Evolutionary conservation across 2,113 vertebrate species (phyloP), one percentile per base, ranked within the genome.

Genomic region (Lasiurus borealis): DNA sequence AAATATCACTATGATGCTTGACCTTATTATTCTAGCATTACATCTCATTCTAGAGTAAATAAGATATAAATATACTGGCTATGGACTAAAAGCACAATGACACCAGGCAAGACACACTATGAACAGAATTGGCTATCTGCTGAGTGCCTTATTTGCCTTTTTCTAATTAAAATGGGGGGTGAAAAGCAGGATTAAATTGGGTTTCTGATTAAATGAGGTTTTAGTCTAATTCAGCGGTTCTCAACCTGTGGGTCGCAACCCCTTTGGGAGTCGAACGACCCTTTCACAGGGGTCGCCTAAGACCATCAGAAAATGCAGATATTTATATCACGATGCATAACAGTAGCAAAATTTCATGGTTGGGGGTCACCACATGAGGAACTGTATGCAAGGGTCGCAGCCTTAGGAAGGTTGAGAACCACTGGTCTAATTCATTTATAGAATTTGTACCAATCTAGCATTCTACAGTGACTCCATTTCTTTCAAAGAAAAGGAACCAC

Each of bases 381-480:
- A 40, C 40, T 40, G 40, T 40, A 40, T 40, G 40, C 3, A 40
- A 40, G 40, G 40, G 5, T 40, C 40, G 40, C 5, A 5, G 40
- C 40, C 40, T 40, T 3, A 40, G 40, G 40, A 40, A 40, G 40
- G 40, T 40, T 40, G 40, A 3, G 40, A 40, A 40, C 40, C 40
- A 40, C 40, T 54, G 34, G 34, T 73, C 54, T 44, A 75, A 75
- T 76, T 95, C 59, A 50, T 46, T 80, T 94, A 36, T 84, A 86
- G 76, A 92, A 94, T 81, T 54, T 90, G 34, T 1, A 62, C 25
- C 29, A 93, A 90, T 85, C 52, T 19, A 96, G 72, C 29, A 82
- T 80, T 86, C n/a, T 94, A 82, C 69, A 23, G 27, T 68, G 54
- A 89, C 46, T 73, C 29, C 10, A 68, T 29, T 73, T 85, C 52